Base-by-base conservation (phyloP, 2,113 vertebrate genomes). In the Clarias macrocephalus region DNA sequence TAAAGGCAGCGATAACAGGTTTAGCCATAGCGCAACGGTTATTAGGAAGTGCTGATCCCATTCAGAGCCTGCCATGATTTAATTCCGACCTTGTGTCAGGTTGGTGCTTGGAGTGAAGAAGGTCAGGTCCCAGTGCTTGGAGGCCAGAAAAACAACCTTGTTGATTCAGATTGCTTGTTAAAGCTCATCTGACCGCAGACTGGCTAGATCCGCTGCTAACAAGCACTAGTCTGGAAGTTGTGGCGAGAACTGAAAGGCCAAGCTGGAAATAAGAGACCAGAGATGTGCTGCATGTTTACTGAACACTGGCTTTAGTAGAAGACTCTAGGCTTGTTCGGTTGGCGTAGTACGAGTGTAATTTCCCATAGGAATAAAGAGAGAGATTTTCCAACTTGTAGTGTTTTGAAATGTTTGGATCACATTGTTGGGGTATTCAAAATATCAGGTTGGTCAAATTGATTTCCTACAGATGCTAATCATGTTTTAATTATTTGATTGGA, bases 131-230 rank as follows among this genome's bases (percentile, higher is more conserved):
- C 77, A 25, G 37, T 16, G n/a, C 85, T 84, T 18, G 21, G 60
- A 76, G 80, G 73, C 86, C 5, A n/a, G 62, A 8, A 59, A 62
- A 42, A 65, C 65, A 84, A 86, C 73, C 85, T 84, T 79, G 89
- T 75, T 23, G 80, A 86, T 88, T 73, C 75, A 80, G 81, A 80
- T 77, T 33, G 83, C 88, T 88, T 76, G 89, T 90, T 89, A 89
- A 87, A 59, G 75, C 48, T 68, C 9, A 15, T 70, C 68, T 80
- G 85, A 84, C 54, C 13, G 59, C 21, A 48, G 21, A 65, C 54
- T 56, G 62, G 72, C 65, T 54, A 72, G 25, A 85, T 68, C 76
- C 16, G 60, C 85, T 80, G 60, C 85, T 80, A 86, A 89, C 79
- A 76, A 84, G 86, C 85, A 79, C 80, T 21, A 82, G 83, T 75